Evolutionary conservation across 2,797 vertebrate species (phyloP).

Genomic region (Fundulus diaphanus): DNA sequence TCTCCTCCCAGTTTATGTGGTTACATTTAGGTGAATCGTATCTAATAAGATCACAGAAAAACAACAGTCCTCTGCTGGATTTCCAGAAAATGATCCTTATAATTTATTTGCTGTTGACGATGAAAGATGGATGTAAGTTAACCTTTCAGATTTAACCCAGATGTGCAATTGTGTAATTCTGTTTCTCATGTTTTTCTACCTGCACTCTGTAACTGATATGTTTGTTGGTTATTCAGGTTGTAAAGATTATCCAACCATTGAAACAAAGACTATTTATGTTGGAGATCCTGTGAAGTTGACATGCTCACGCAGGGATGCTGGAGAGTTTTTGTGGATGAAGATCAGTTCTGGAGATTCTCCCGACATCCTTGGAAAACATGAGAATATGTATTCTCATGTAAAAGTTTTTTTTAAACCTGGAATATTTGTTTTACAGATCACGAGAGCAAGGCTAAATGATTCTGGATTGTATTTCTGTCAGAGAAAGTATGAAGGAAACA

Average conservation of each 20-base stretch:
- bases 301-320: accelerated
- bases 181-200: neutral
- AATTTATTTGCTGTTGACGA: constrained; percentile 28
- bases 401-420: accelerated
- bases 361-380: neutral
- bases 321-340: constrained; percentile 36
- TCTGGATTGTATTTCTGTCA: constrained; percentile 49
- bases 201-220: accelerated
- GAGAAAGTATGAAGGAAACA: accelerated
- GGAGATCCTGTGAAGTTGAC: constrained; percentile 18
- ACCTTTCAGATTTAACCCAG: neutral
- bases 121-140: constrained; percentile 12
- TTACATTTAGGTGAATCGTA: constrained; percentile 7
- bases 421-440: constrained; percentile 26
- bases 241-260: neutral
- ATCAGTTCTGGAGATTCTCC: constrained; percentile 9
- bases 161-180: neutral
- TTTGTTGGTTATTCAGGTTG: constrained; percentile 37
- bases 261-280: neutral
- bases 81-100: constrained; percentile 28
- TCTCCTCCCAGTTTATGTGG: constrained; percentile 40
- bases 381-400: neutral
- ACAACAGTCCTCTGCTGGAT: neutral
- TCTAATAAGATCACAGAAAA: neutral
- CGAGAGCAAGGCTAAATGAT: neutral